phyloP scores from a whole-genome alignment of 2,888 invertebrate species.

The Cryptus armator region DNA sequence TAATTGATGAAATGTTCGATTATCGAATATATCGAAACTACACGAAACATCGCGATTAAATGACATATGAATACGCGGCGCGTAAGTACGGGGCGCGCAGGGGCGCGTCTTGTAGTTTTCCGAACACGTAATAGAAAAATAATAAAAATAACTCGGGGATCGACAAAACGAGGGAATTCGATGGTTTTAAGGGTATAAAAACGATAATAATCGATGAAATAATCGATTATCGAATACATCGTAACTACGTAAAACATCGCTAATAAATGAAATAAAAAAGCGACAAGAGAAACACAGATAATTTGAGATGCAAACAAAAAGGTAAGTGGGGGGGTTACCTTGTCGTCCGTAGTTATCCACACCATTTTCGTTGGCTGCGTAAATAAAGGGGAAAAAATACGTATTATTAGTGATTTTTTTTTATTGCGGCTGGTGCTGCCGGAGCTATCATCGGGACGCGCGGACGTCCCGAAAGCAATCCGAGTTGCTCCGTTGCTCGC shows the following conservation, averaged over 20 bases:
- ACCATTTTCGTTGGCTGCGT: constrained; percentile 84
- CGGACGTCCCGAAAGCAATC: constrained; percentile 42
- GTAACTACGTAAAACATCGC: neutral
- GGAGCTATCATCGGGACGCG: constrained; percentile 31
- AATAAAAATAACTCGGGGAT: constrained; percentile 61
- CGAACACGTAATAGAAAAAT: constrained; percentile 55
- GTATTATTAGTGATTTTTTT: constrained; percentile 78
- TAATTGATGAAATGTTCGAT: neutral
- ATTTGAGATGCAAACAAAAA: constrained; percentile 36
- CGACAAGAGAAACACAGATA: constrained; percentile 54
- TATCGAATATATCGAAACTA: no score
- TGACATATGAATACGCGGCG: constrained; percentile 52
- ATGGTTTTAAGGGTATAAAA: neutral
- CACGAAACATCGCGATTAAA: neutral
- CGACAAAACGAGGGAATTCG: constrained; percentile 17
- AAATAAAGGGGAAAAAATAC: constrained; percentile 82
- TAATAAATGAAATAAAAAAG: constrained; percentile 50
- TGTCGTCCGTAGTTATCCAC: constrained; percentile 84
- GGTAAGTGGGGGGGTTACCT: constrained; percentile 77
- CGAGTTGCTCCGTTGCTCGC: constrained; percentile 44
- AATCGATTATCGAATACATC: no score
- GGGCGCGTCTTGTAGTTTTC: constrained; percentile 1
- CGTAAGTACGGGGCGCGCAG: constrained; percentile 18
- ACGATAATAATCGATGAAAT: neutral
- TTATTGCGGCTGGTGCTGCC: constrained; percentile 7